Percentiles rank a stretch among this genome's conserved stretches.
phyloP scores from a whole-genome alignment of 1,140 invertebrate species.

The Leptopilina clavipes region DNA sequence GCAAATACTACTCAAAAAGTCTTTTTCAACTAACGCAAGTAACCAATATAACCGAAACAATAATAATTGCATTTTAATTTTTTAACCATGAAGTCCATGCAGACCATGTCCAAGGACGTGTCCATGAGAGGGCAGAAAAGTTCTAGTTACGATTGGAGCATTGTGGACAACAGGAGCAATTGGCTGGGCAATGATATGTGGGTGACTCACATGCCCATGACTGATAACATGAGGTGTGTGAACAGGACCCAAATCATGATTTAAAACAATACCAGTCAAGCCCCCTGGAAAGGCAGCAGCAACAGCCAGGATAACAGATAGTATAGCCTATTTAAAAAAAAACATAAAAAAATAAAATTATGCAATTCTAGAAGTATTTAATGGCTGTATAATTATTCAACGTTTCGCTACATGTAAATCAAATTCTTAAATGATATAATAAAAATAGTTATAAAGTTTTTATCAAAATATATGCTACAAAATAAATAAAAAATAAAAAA shows the following conservation, averaged over 20 bases:
- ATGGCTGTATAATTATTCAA: too few relatives aligned
- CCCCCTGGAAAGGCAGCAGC: slow-evolving; percentile 19
- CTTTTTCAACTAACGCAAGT: background rate
- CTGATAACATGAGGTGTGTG: slow-evolving; percentile 10
- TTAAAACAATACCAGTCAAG: slow-evolving; percentile 8
- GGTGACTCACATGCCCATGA: slow-evolving; percentile 16
- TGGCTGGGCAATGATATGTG: slow-evolving; percentile 12
- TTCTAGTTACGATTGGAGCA: slow-evolving; percentile 4
- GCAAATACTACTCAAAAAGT: background rate
- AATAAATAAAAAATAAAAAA: too few relatives aligned
- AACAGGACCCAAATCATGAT: slow-evolving; percentile 22
- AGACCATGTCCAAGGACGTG: background rate
- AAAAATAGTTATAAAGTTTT: too few relatives aligned
- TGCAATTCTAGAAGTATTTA: too few relatives aligned
- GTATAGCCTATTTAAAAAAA: background rate
- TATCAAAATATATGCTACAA: too few relatives aligned
- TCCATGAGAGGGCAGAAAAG: background rate
- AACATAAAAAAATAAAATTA: too few relatives aligned
- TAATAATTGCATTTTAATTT: background rate
- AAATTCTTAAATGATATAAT: too few relatives aligned
- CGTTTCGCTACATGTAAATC: too few relatives aligned
- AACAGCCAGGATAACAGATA: slow-evolving; percentile 9
- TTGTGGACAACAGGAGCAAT: slow-evolving; percentile 4
- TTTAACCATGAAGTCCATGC: slow-evolving; percentile 4
- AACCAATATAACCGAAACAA: background rate